Base-by-base conservation (phyloP, 92 coral and sea anemone genomes). In the Hydrozoanthus gracilis region DNA sequence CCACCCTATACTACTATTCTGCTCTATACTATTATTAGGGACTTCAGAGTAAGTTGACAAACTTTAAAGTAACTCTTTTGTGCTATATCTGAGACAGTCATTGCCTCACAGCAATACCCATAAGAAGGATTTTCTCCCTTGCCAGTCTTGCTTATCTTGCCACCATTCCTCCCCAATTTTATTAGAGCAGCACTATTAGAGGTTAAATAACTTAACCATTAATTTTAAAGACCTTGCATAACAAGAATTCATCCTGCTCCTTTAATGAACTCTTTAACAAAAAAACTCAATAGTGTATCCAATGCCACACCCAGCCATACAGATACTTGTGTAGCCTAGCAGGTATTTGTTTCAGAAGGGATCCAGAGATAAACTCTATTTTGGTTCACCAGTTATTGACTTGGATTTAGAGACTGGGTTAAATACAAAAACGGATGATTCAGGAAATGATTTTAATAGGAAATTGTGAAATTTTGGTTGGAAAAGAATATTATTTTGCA, bases 381-480 rank as follows among this genome's bases (percentile, higher is more conserved):
- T 70, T 15, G 75, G 3, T 70, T 70, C 51, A 70, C 44, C 75
- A 70, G 18, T 70, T 70, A 27, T 70, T 44, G 50, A 70, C 44
- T 70, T 70, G 51, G 48, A 15, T 67, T 67, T 67, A 3, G 6
- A 14, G 3, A 67, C 72, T 14, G 7, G 18, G 75, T 70, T 70
- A 70, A 70, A 70, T 70, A 70, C 16, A 70, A 27, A 70, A 70
- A 70, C 27, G 75, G 75, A 70, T 70, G 75, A 70, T 70, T 44
- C 75, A 70, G 75, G 75, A 44, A 27, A 39, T 44, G 75, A 9
- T n/a, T 65, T 60, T 17, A 60, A 60, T 60, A 60, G n/a, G n/a
- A 14, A 5, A 65, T 0, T 65, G 4, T 39, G 44, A 39, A 39
- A 3, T 27, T 27, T 10, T 70, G 49, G 18, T 70, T 70, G 15